These are phyloP conservation scores for Steatornis caripensis DNA, from an alignment of 2,113 vertebrate species.

Conservation along the genomic window DNA sequence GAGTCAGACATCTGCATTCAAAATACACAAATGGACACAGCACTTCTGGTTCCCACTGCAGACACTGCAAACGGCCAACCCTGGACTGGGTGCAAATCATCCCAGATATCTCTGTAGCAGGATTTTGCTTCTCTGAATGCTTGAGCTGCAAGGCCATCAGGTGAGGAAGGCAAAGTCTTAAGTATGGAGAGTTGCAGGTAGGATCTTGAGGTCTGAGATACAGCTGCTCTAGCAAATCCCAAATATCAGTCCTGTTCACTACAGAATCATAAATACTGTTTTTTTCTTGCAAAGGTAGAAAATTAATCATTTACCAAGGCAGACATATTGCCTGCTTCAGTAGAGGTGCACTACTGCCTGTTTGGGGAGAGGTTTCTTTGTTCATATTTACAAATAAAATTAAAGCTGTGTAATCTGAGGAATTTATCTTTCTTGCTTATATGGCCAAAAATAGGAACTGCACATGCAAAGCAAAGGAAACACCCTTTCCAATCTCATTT, in stretches of 20 bases:
- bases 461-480: neutral
- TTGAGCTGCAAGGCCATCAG: neutral
- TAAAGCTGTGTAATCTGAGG: neutral
- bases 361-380: rapidly evolving
- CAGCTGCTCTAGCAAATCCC: neutral
- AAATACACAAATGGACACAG: neutral
- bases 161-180: neutral
- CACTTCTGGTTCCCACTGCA: neutral
- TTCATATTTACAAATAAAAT: neutral
- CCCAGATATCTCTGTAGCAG: neutral
- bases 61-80: neutral
- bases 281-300: neutral
- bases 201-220: neutral
- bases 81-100: neutral
- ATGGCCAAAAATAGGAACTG: neutral
- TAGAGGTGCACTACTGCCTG: neutral
- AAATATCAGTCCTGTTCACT: neutral
- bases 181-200: neutral
- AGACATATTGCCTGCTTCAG: neutral
- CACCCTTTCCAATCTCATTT: neutral
- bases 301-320: neutral
- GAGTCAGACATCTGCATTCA: neutral
- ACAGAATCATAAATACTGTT: rapidly evolving
- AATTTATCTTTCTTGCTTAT: neutral
- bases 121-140: neutral